These are phyloP conservation scores for Malaclemys terrapin DNA, from an alignment of 2,113 vertebrate genomes.

Conservation along the genomic window DNA sequence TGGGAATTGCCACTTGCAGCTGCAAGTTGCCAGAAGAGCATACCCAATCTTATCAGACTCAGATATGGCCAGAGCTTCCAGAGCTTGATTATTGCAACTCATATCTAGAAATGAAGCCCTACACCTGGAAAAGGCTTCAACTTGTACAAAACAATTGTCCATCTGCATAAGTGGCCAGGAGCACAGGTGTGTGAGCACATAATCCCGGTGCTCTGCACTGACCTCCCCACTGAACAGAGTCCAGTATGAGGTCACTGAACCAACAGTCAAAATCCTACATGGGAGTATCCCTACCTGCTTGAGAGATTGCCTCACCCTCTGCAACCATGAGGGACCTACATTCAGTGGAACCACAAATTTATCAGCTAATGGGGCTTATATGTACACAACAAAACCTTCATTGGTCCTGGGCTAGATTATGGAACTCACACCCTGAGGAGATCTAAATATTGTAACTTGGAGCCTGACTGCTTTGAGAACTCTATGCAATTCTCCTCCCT, in stretches of 20 bases:
- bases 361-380: background rate
- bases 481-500: background rate
- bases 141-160: background rate
- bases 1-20: too few species aligned
- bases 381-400: background rate
- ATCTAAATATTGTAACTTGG: background rate
- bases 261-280: background rate
- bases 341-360: background rate
- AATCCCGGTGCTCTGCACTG: background rate
- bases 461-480: background rate
- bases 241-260: background rate
- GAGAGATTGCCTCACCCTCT: background rate
- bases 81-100: background rate
- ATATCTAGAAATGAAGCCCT: background rate
- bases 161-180: background rate
- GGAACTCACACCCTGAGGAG: background rate
- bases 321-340: too few species aligned
- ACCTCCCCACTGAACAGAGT: background rate
- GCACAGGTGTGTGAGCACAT: background rate
- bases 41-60: background rate
- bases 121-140: background rate
- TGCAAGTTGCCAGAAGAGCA: too few species aligned
- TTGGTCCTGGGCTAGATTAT: background rate
- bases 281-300: background rate
- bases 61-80: background rate